Conservation (phyloP, 2,797 vertebrate genomes). For the Bradypus variegatus region DNA sequence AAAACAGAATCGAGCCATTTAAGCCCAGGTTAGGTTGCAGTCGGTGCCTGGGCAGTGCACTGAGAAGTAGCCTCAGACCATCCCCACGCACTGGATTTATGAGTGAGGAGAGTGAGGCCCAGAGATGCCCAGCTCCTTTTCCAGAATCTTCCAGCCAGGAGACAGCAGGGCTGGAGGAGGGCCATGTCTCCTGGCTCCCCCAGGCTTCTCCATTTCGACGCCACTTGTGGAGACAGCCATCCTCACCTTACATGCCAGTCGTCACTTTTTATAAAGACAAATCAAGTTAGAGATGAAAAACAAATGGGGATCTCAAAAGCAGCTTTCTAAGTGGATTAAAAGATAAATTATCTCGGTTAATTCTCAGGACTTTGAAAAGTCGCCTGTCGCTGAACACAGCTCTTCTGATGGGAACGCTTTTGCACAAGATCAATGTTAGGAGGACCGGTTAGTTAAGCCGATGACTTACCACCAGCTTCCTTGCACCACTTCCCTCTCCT, state of each 20-base stretch:
- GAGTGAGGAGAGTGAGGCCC: no score
- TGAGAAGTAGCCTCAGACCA: neutral
- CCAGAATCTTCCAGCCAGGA: neutral
- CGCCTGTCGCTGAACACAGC: fast-evolving
- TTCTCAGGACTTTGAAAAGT: neutral
- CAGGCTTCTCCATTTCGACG: neutral
- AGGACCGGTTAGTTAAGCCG: fast-evolving
- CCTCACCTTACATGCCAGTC: fast-evolving
- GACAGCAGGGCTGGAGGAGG: neutral
- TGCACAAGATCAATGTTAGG: no score
- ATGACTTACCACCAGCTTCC: fast-evolving
- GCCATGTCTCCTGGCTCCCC: fast-evolving
- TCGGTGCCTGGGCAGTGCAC: fast-evolving
- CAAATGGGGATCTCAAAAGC: neutral
- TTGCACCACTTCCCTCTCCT: fast-evolving
- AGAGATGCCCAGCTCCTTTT: fast-evolving
- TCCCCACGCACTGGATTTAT: neutral
- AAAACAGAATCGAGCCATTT: neutral
- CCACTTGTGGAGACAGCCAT: fast-evolving
- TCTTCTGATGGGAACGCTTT: neutral
- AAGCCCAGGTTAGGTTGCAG: fast-evolving
- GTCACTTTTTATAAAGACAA: neutral
- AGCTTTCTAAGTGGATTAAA: fast-evolving
- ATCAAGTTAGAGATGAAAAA: fast-evolving
- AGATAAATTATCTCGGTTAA: fast-evolving